phyloP scores from a whole-genome alignment of 2,797 vertebrate species.

The Sus cebifrons region DNA sequence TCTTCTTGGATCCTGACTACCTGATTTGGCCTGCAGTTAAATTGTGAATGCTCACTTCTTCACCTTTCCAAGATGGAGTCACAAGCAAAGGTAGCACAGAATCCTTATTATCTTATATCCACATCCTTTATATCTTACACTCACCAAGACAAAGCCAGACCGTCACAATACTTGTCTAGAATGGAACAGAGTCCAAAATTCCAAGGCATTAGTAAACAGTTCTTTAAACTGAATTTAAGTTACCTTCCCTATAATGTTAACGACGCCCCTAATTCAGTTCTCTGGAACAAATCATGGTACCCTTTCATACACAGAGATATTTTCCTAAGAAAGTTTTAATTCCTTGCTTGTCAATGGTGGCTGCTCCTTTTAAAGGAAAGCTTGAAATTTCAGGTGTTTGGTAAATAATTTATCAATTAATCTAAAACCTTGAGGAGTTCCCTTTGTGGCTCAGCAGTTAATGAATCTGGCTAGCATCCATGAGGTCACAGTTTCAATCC shows the following conservation, averaged over 20 bases:
- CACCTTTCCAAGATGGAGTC: background rate
- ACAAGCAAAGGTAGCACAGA: background rate
- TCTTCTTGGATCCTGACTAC: background rate
- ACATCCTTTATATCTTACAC: too few species aligned
- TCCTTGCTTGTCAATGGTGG: background rate
- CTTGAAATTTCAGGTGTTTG: conserved; percentile 11
- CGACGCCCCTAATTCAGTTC: background rate
- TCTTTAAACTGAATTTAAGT: conserved; percentile 26
- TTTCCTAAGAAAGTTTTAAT: conserved; percentile 58
- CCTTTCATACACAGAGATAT: background rate
- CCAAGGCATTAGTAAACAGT: background rate
- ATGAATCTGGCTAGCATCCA: too few species aligned
- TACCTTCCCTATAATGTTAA: background rate
- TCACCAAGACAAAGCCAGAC: background rate
- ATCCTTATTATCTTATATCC: background rate
- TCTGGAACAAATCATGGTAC: background rate
- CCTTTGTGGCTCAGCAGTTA: too few species aligned
- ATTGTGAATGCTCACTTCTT: background rate
- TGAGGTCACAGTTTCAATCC: too few species aligned
- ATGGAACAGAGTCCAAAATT: background rate
- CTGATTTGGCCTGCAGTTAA: background rate
- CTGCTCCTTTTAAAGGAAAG: conserved; percentile 34
- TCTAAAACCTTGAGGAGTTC: background rate
- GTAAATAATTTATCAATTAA: background rate
- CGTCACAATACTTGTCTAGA: background rate